These are phyloP conservation scores for Monoplex corrugatus DNA, from an alignment of 2,888 invertebrate species.

Conservation along the genomic window DNA sequence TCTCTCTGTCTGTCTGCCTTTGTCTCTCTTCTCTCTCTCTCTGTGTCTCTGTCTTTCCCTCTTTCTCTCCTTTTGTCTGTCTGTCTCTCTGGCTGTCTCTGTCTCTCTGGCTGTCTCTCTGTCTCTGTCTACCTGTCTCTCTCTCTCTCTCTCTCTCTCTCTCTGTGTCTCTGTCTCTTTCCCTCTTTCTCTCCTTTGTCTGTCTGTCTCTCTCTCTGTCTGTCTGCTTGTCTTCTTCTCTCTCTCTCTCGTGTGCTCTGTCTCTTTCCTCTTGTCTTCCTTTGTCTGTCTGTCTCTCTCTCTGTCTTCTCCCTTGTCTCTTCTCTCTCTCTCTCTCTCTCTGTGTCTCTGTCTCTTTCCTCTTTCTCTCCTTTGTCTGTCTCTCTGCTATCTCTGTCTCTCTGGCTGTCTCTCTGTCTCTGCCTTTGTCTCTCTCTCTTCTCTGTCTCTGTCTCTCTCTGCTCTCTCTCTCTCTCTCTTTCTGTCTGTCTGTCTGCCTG, in stretches of 20 bases:
- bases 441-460: conserved; percentile 15
- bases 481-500: conserved; percentile 13
- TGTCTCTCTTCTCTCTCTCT: neutral
- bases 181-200: neutral
- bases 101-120: neutral
- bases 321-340: neutral
- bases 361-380: neutral
- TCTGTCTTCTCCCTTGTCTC: neutral
- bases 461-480: neutral
- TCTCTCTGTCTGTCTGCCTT: neutral
- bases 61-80: neutral
- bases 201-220: neutral
- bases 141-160: neutral
- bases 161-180: neutral
- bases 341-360: neutral
- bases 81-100: neutral
- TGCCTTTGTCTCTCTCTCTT: neutral
- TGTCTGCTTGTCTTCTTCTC: too few relatives aligned
- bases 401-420: neutral
- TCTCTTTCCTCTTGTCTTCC: neutral
- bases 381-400: neutral
- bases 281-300: conserved; percentile 33
- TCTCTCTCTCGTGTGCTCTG: neutral
- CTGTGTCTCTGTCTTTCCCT: neutral
- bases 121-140: neutral